Evolutionary conservation across 2,888 invertebrate genomes (phyloP), one percentile per base, ranked within the genome.

Genomic region (Chelonus formosanus): DNA sequence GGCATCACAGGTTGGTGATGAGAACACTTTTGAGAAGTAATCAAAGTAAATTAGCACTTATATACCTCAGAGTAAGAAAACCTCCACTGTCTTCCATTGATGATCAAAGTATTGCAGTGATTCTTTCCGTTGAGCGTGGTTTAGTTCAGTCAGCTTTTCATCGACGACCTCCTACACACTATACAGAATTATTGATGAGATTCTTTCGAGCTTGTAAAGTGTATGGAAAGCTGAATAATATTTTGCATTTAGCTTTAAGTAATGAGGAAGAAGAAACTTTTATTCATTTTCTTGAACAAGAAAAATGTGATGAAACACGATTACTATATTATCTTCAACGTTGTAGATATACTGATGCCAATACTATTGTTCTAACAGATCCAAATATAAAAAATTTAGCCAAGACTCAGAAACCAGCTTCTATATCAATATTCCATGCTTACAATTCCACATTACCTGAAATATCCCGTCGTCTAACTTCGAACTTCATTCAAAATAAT

Each of bases 1-100:
- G 92, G 92, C 92, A 93, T 78, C 93, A 93, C 81, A 86, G 87
- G 65, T 87, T 90, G 0, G 89, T 92, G 0, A 80, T 94, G 4
- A 88, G 90, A 4, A 86, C 91, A 0, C 84, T 92, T 3, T 84
- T 92, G 4, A 87, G 88, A 0, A 91, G 92, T 76, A 88, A 89
- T 71, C 90, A 92, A 72, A 87, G 89, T 0, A 89, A 90, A 75
- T 86, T 91, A 7, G 93, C 93, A 0, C 83, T 93, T 20, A 88
- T 89, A 31, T 94, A 93, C 80, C 78, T 91, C 10, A 89, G 89
- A 74, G 88, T 90, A 0, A 83, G 89, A 59, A 87, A 85, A 81
- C 90, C 80, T 68, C 88, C 86, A 0, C 84, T 89, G 0, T 81
- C 86, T 1, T 87, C 88, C 3, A 80, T 86, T 34, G 84, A 86